Evolutionary conservation across 2,888 invertebrate genomes (phyloP).

Genomic region (Drosophila falleni): DNA sequence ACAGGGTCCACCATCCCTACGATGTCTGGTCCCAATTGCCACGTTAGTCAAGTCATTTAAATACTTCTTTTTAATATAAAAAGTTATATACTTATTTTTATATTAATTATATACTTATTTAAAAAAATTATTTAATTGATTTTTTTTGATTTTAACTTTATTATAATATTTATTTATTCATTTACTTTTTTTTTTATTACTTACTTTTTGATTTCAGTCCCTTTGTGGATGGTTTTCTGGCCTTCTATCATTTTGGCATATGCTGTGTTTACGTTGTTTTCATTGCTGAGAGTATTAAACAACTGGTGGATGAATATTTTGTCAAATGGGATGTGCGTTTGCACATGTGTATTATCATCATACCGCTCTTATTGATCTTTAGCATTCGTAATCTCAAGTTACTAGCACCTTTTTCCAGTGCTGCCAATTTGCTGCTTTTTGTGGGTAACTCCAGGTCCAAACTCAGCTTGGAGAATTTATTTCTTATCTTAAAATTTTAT

Average conservation of each 20-base stretch:
- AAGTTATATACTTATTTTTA: too few relatives aligned
- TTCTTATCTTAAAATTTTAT: too few relatives aligned
- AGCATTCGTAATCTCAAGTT: constrained; percentile 92
- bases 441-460: constrained; percentile 85
- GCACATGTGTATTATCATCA: constrained; percentile 87
- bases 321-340: constrained; percentile 86
- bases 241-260: constrained; percentile 97
- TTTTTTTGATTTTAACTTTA: too few relatives aligned
- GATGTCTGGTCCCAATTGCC: constrained; percentile 87
- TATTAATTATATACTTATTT: too few relatives aligned
- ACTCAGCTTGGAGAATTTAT: not conserved
- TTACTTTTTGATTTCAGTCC: constrained; percentile 86
- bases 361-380: constrained; percentile 90
- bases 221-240: constrained; percentile 92
- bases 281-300: constrained; percentile 93
- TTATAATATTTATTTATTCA: not conserved
- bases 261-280: constrained; percentile 99
- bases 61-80: not conserved
- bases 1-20: constrained; percentile 89
- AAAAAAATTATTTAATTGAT: too few relatives aligned
- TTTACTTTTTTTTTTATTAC: not conserved
- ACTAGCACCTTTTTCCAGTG: constrained; percentile 95
- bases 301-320: constrained; percentile 89
- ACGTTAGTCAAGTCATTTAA: constrained; percentile 71
- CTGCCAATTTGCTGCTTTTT: constrained; percentile 94